Base-by-base conservation (phyloP, 1,140 invertebrate genomes). In the Camponotus floridanus region DNA sequence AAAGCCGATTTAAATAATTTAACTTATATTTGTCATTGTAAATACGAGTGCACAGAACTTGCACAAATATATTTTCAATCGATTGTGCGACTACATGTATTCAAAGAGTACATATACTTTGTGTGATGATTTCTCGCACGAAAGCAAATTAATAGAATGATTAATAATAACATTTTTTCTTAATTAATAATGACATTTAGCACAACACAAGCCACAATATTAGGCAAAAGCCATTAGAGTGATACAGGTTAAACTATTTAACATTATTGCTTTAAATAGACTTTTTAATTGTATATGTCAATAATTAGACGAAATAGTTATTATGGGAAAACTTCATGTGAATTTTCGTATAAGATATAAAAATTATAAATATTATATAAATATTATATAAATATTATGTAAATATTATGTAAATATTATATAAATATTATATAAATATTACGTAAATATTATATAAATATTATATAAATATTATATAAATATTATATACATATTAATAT, bases 1-100 rank as follows among this genome's bases (percentile, higher is more conserved):
- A 79, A 15, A 21, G n/a, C 4, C n/a, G 36, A 26, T 67, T 78
- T 78, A 33, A 36, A 31, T 15, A 76, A 45, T 62, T 78, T 64
- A 11, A 2, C 13, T 15, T 31, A 15, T 11, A 18, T 26, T 67
- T 2, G n/a, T 51, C 8, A 1, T 42, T 36, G 18, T 65, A 48
- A 78, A 64, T 5, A 51, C 18, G 7, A 21, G 2, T 57, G 26
- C 13, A 70, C 36, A 59, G 21, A 15, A 59, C 13, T 71, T 71
- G 36, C 36, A 33, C 65, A 81, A 80, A 55, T 42, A 18, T 68
- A 57, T 0, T 68, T n/a, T 64, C 2, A 18, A 48, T 79, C 5
- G 7, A 42, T 26, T 55, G 68, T 15, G 15, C 64, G 45, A 68
- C 57, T 39, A 68, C 2, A 42, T 80, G 11, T 70, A 3, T 42